Percentiles rank a stretch among this genome's conserved stretches.
Conservation (phyloP, 2,113 vertebrate species). For the Sula dactylatra region DNA sequence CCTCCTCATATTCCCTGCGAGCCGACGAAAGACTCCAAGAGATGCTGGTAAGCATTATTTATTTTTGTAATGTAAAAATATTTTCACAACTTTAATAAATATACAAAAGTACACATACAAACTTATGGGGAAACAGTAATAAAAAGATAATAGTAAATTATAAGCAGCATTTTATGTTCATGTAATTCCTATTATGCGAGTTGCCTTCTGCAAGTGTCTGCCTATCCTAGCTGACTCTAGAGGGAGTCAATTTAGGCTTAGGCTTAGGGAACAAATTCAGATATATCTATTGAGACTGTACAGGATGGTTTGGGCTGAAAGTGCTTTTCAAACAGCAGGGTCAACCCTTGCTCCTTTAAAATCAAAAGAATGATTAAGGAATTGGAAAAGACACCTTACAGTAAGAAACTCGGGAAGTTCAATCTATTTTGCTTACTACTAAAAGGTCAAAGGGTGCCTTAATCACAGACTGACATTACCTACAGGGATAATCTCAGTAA, state of each 20-base stretch:
- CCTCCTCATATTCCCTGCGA: neutral
- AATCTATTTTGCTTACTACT: neutral
- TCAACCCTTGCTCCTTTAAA: neutral
- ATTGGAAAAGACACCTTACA: neutral
- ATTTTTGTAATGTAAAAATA: neutral
- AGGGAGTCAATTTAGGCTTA: too few species aligned
- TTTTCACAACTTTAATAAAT: neutral
- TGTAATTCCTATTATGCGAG: neutral
- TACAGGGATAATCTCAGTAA: neutral
- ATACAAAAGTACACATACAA: neutral
- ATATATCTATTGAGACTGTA: neutral
- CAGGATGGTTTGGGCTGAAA: neutral
- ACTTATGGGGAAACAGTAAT: neutral
- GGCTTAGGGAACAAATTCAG: neutral
- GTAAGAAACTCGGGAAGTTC: neutral
- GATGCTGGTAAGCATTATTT: neutral
- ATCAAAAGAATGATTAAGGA: neutral
- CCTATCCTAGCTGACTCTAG: neutral
- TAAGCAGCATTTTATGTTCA: neutral
- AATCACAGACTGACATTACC: neutral
- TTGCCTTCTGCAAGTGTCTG: neutral
- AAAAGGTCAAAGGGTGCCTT: neutral
- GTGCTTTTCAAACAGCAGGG: neutral
- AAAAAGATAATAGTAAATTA: neutral
- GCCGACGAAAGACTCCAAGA: neutral